A percentile compares a stretch with the other conserved stretches of the same genome.
These are phyloP conservation scores for Sinosuthora webbiana DNA, from an alignment of 2,113 vertebrate genomes.

Conservation along the genomic window DNA sequence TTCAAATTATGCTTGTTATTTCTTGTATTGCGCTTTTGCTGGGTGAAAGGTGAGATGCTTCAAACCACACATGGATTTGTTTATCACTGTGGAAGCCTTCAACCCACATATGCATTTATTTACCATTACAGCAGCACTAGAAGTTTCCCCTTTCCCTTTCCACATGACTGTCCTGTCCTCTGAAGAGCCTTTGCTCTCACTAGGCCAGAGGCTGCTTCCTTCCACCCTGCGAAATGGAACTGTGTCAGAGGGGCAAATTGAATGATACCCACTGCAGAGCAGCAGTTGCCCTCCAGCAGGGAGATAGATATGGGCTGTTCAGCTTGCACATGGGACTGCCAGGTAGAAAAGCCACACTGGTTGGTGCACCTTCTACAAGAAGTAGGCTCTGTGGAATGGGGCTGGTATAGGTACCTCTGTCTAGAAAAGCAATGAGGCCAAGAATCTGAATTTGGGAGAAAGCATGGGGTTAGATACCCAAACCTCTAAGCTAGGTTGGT, in stretches of 20 bases:
- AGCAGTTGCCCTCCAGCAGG: neutral
- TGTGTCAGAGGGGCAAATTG: neutral
- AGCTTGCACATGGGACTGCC: neutral
- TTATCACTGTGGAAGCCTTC: neutral
- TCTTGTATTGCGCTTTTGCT: neutral
- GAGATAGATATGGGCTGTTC: neutral
- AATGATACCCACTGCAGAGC: neutral
- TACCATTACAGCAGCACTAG: neutral
- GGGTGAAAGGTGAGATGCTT: neutral
- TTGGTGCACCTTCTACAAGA: neutral
- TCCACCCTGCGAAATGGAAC: neutral
- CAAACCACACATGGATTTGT: neutral
- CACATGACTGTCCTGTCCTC: neutral
- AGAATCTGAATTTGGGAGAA: neutral
- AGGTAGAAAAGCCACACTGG: neutral
- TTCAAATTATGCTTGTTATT: neutral
- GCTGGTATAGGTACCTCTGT: neutral
- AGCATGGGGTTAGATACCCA: neutral
- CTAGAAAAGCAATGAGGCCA: neutral
- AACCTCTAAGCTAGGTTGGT: neutral
- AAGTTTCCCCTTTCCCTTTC: neutral
- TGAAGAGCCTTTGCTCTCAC: neutral
- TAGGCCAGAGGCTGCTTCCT: neutral
- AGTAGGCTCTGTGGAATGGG: neutral
- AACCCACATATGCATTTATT: neutral